Evolutionary conservation across 2,888 invertebrate genomes (phyloP).

Genomic region (Drosophila meridiana): DNA sequence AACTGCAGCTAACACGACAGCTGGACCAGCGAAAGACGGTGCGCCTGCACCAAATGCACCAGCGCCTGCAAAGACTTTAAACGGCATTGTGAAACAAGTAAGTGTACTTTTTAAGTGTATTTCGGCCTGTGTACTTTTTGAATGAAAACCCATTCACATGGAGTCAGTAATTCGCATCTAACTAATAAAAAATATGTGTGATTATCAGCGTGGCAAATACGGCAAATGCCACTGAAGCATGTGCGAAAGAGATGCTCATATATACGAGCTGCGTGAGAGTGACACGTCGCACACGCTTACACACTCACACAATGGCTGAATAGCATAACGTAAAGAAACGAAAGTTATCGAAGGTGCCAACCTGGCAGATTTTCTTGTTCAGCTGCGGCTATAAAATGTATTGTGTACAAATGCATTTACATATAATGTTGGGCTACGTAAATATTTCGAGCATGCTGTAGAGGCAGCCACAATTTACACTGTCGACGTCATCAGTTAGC

Average conservation of each 20-base stretch:
- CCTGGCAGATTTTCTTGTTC: constrained; percentile 83
- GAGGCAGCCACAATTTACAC: neutral
- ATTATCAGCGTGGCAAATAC: constrained; percentile 73
- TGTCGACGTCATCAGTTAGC: constrained; percentile 48
- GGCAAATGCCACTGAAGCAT: constrained; percentile 54
- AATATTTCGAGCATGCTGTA: constrained; percentile 7
- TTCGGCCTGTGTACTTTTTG: neutral
- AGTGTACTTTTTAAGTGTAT: constrained; percentile 42
- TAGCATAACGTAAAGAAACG: constrained; percentile 69
- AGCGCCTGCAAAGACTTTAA: constrained; percentile 71
- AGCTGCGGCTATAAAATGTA: constrained; percentile 23
- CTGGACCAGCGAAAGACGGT: constrained; percentile 79
- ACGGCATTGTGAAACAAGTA: constrained; percentile 85
- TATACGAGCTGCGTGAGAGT: constrained; percentile 54
- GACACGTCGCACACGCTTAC: constrained; percentile 74
- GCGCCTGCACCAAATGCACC: constrained; percentile 68
- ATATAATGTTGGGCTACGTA: constrained; percentile 25
- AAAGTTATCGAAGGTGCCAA: constrained; percentile 84
- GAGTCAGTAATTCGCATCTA: constrained; percentile 9
- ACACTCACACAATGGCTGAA: constrained; percentile 42
- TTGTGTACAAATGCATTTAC: constrained; percentile 19
- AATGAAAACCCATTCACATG: neutral
- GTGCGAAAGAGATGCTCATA: constrained; percentile 68
- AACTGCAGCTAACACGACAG: constrained; percentile 80
- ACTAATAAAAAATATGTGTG: constrained; percentile 33